These are phyloP conservation scores for Theocolax elegans DNA, from an alignment of 1,140 invertebrate species.

Conservation along the genomic window DNA sequence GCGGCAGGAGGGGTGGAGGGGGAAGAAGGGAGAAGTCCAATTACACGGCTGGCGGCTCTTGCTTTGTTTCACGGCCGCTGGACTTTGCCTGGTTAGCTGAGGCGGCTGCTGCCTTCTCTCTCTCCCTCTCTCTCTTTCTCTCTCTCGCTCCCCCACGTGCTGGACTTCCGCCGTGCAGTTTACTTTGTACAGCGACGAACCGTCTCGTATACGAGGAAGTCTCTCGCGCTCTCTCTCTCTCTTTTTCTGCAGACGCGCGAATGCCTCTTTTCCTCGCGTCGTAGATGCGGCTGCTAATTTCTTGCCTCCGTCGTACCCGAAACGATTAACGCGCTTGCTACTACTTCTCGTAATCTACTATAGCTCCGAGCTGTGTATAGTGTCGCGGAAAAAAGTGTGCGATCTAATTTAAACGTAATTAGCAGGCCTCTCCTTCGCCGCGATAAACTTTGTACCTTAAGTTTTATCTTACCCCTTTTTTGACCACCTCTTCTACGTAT, in stretches of 20 bases:
- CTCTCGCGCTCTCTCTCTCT: background rate
- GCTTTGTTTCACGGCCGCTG: conserved; percentile 67
- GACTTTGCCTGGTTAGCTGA: conserved; percentile 54
- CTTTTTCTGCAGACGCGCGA: conserved; percentile 36
- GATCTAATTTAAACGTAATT: conserved; percentile 44
- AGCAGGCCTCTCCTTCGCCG: conserved; percentile 26
- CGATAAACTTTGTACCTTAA: conserved; percentile 13
- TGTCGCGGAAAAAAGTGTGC: conserved; percentile 19
- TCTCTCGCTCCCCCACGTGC: background rate
- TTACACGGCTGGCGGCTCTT: conserved; percentile 67
- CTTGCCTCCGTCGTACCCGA: conserved; percentile 47
- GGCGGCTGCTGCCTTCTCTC: conserved; percentile 34
- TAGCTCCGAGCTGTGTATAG: conserved; percentile 1
- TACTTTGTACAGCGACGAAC: background rate
- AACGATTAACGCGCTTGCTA: conserved; percentile 50
- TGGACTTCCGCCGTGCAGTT: conserved; percentile 25
- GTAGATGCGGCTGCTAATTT: conserved; percentile 50
- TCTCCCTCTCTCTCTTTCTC: conserved; percentile 1
- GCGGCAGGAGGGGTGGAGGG: background rate
- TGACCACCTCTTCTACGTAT: background rate
- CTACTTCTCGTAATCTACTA: background rate
- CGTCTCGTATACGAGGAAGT: no score
- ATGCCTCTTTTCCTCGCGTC: conserved; percentile 51
- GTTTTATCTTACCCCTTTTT: conserved; percentile 11
- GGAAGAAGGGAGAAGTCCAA: conserved; percentile 57